Base-by-base conservation (phyloP, 2,797 vertebrate genomes). In the Psittacula echo region DNA sequence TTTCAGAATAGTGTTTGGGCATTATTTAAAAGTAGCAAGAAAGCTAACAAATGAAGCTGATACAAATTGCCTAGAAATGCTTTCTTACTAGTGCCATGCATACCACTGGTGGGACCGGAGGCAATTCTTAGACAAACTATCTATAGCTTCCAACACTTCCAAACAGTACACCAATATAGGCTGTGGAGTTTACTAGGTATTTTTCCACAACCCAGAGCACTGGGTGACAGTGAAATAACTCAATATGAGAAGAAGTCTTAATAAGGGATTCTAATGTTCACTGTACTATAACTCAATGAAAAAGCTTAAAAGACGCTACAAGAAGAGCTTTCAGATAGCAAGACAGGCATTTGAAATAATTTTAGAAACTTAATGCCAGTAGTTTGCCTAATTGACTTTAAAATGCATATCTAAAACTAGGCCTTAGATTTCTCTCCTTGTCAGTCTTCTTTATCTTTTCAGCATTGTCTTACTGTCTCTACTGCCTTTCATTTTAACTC, bases 341-440 rank as follows among this genome's bases (percentile, higher is more conserved):
- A 95, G 70, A 84, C 34, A 73, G 54, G 44, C 62, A 94, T 60
- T 50, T 64, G 71, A 96, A 95, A 87, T 64, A 86, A 93, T 91
- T 95, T 90, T 89, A 85, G 88, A 93, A 93, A 84, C 14, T 44
- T 82, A 81, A 95, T 71, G 74, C 39, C 76, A 84, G 64, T 30
- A 90, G 66, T 88, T 86, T 88, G 74, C 50, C 50, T 88, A 90
- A 93, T 42, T 91, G 82, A 96, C 87, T 94, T 95, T 93, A 81
- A 94, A 94, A 96, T 88, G 45, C 45, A 29, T 62, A 72, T 76
- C 73, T 88, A 94, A 92, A 95, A 70, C 88, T 45, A 89, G 75
- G 61, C 56, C 67, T 83, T 56, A 48, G 51, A 87, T 87, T 88
- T 93, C 68, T 92, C 74, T 79, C 60, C 66, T 64, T 88, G 80